Evolutionary conservation across 64 coral and sea anemone species (phyloP).

Genomic region (Cladopsammia gracilis): DNA sequence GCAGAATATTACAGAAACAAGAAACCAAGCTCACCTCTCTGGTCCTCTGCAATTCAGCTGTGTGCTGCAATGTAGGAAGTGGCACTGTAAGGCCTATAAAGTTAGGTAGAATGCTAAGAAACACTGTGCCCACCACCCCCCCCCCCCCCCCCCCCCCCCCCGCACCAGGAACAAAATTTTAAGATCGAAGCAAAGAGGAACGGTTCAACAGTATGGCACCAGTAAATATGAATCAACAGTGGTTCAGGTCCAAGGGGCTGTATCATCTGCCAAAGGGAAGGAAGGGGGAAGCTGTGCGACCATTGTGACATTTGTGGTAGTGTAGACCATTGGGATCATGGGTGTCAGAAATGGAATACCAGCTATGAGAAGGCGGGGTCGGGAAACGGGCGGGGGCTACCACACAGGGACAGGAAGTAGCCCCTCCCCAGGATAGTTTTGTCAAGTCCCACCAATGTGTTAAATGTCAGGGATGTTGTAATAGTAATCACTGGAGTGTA

Average conservation of each 20-base stretch:
- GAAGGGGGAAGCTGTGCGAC: conserved; percentile 44
- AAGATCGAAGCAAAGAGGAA: conserved; percentile 6
- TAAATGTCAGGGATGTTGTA: conserved; percentile 48
- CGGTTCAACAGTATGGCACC: neutral
- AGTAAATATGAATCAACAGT: neutral
- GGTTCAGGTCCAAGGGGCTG: neutral
- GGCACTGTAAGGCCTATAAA: too few species aligned
- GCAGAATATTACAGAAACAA: too few species aligned
- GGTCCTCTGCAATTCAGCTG: too few species aligned
- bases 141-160: too few species aligned
- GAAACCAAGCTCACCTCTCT: too few species aligned
- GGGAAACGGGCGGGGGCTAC: conserved; percentile 45
- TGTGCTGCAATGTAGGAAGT: too few species aligned
- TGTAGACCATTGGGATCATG: conserved; percentile 50
- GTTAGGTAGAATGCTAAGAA: too few species aligned
- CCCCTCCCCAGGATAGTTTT: neutral
- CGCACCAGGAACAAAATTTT: too few species aligned
- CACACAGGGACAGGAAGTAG: conserved; percentile 56
- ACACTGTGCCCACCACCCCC: too few species aligned
- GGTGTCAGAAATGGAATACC: conserved; percentile 36
- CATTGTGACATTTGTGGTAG: conserved; percentile 74
- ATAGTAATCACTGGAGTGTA: too few species aligned
- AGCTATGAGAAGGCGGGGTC: neutral
- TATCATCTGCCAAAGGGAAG: conserved; percentile 15
- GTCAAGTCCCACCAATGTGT: conserved; percentile 17